Evolutionary conservation across 2,113 vertebrate genomes (phyloP), one percentile per base, ranked within the genome.

Genomic region (Passer montanus): DNA sequence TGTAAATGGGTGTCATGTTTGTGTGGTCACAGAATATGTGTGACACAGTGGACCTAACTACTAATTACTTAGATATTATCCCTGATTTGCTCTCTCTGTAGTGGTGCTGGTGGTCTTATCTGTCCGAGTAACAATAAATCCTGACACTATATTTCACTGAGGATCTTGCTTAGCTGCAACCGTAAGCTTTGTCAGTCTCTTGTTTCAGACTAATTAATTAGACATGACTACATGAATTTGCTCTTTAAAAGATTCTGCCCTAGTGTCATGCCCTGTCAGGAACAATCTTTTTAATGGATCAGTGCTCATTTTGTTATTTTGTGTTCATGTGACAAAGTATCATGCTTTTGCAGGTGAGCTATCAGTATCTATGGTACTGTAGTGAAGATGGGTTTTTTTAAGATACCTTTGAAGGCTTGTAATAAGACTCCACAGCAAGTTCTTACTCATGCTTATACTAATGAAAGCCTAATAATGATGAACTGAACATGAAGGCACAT

Each of bases 151-250:
- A 46, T 53, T 31, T 93, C 77, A 88, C 46, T 68, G 41, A 63
- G 37, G 27, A 43, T 66, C 74, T 82, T 95, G 60, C 74, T 82
- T 73, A 69, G 44, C 53, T 85, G 33, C 28, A 75, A 5, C 50
- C 2, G 0, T 47, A 66, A 83, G 18, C 91, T 94, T 77, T 87
- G 26, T 87, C 52, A 79, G 10, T 78, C 77, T 91, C 62, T 73
- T 78, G 28, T 82, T 91, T 93, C 81, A 87, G 44, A 56, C 30
- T 76, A 82, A 47, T 86, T 89, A 95, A 84, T 95, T 70, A 89
- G 69, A 75, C 20, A 15, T 53, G 56, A 79, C 79, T 94, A 79
- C 44, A 30, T 64, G 33, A 94, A 72, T 81, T 75, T 92, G 39
- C 73, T 75, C 49, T 89, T 95, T 94, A 64, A 84, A 75, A 77